A percentile compares a stretch with the other conserved stretches of the same genome.
These are phyloP conservation scores for Amazona ochrocephala DNA, from an alignment of 2,797 vertebrate species.

Conservation along the genomic window DNA sequence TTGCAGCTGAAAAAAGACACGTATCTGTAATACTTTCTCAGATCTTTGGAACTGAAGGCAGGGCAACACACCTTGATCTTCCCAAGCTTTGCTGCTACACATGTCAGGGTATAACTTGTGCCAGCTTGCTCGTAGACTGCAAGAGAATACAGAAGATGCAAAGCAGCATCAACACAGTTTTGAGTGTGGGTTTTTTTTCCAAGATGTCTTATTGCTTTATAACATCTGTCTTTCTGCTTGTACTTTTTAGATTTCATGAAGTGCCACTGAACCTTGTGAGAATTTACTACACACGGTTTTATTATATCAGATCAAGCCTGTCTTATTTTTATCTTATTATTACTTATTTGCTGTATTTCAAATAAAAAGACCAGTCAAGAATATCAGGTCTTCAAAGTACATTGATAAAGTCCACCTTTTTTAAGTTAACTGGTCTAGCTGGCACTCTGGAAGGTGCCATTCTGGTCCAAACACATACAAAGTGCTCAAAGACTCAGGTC, in stretches of 20 bases:
- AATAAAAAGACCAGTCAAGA: not conserved
- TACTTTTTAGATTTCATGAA: not conserved
- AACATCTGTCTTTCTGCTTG: not conserved
- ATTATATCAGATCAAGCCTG: not conserved
- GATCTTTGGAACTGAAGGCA: not conserved
- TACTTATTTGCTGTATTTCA: not conserved
- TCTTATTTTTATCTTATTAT: not conserved
- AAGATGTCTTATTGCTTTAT: not conserved
- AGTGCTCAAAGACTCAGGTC: constrained; percentile 1
- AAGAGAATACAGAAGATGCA: not conserved
- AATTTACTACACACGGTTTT: not conserved
- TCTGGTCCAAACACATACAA: not conserved
- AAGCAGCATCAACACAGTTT: not conserved
- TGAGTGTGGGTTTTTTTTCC: not conserved
- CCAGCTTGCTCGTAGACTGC: not conserved
- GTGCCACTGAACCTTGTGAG: not conserved
- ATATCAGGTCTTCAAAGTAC: not conserved
- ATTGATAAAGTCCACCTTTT: not conserved
- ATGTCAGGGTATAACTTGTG: not conserved
- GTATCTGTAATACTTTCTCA: not conserved
- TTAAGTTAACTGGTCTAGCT: not conserved
- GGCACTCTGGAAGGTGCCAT: not conserved
- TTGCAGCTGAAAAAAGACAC: fast-evolving
- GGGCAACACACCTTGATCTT: not conserved
- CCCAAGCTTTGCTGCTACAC: not conserved